phyloP scores from a whole-genome alignment of 2,888 invertebrate genomes.

The Myopa tessellatipennis region DNA sequence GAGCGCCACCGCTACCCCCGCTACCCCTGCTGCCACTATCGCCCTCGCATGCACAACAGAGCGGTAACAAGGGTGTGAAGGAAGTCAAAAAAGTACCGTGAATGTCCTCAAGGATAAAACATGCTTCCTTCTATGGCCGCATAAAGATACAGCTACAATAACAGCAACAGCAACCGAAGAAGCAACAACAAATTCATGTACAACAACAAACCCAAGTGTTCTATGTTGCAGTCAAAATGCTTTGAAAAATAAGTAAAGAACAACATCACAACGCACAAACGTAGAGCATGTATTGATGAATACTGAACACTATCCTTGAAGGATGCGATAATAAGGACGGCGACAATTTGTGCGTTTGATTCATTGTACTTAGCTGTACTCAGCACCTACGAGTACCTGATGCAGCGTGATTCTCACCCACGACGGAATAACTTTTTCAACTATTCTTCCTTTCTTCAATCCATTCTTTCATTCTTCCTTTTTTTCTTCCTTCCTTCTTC shows the following conservation, averaged over 20 bases:
- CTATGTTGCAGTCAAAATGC: constrained; percentile 18
- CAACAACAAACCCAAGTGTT: constrained; percentile 5
- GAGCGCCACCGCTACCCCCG: background rate
- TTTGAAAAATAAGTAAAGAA: background rate
- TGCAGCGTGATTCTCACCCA: background rate
- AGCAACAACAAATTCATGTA: background rate
- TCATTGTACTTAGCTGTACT: background rate
- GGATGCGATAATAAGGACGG: constrained; percentile 48
- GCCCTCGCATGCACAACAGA: background rate
- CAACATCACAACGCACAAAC: background rate
- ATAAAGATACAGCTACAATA: constrained; percentile 29
- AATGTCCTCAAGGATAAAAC: constrained; percentile 30
- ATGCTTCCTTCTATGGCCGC: constrained; percentile 15
- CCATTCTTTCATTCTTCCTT: background rate
- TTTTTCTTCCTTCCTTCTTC: background rate
- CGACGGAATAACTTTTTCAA: background rate
- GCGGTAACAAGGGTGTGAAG: background rate
- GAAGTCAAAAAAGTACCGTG: background rate
- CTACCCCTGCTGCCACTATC: too few species aligned
- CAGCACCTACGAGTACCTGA: background rate
- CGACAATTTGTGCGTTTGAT: constrained; percentile 42
- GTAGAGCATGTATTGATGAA: constrained; percentile 10
- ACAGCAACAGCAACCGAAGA: constrained; percentile 4
- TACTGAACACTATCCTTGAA: constrained; percentile 39
- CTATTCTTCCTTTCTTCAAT: background rate